phyloP scores from a whole-genome alignment of 1,140 invertebrate genomes.

The Pseudachorutes palmiensis region DNA sequence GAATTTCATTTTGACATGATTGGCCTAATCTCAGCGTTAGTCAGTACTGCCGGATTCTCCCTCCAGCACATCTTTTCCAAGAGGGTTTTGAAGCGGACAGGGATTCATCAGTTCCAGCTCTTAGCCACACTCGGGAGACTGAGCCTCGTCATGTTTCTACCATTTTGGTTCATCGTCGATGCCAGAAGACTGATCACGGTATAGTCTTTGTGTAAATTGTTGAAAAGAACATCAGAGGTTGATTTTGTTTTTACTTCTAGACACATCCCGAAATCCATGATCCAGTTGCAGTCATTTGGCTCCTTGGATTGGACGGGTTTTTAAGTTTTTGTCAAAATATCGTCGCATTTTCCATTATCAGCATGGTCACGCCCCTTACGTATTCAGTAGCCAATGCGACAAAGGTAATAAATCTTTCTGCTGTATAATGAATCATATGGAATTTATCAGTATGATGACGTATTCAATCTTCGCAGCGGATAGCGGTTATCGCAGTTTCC shows the following conservation, averaged over 20 bases:
- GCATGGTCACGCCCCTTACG: conserved; percentile 78
- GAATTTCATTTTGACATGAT: conserved; percentile 57
- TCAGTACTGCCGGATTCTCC: conserved; percentile 82
- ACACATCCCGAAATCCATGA: neutral
- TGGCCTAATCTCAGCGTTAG: conserved; percentile 76
- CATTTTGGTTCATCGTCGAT: conserved; percentile 74
- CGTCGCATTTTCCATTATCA: conserved; percentile 85
- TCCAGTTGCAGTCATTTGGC: conserved; percentile 34
- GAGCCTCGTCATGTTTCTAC: conserved; percentile 74
- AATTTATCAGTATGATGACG: too few relatives aligned
- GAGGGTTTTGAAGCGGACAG: conserved; percentile 76
- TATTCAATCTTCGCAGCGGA: too few relatives aligned
- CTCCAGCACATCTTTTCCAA: conserved; percentile 93
- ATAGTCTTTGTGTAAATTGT: neutral
- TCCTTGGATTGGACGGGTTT: conserved; percentile 74
- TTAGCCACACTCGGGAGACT: conserved; percentile 71
- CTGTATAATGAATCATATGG: too few relatives aligned
- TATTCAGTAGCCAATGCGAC: conserved; percentile 92
- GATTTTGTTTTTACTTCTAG: neutral
- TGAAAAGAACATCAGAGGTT: neutral
- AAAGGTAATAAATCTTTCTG: too few relatives aligned
- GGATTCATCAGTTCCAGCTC: conserved; percentile 77
- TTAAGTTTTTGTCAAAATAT: conserved; percentile 92
- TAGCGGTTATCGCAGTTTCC: conserved; percentile 84
- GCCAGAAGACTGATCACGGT: neutral